phyloP scores from a whole-genome alignment of 2,888 invertebrate genomes.

The Synanthedon andrenaeformis region DNA sequence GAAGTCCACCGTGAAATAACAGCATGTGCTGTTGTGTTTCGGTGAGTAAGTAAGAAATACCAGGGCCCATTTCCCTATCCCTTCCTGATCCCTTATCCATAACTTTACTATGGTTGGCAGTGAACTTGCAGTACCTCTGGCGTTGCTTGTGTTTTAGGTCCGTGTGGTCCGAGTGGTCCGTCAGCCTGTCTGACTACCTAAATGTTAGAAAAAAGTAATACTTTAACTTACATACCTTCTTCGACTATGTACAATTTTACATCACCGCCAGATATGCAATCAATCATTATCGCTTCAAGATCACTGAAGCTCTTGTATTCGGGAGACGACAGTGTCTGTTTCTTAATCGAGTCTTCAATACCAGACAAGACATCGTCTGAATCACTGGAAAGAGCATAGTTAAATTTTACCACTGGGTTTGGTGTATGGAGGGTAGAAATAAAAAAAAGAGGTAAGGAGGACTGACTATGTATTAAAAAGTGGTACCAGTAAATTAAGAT shows the following conservation, averaged over 20 bases:
- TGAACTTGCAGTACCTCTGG: too few species aligned
- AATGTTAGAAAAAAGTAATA: background rate
- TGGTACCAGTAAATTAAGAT: too few species aligned
- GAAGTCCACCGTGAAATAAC: too few species aligned
- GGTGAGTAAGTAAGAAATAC: too few species aligned
- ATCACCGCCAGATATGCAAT: conserved; percentile 42
- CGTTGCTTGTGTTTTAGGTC: too few species aligned
- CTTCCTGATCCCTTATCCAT: too few species aligned
- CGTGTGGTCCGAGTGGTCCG: too few species aligned
- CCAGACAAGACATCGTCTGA: conserved; percentile 31
- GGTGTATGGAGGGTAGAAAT: too few species aligned
- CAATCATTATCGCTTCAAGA: conserved; percentile 41
- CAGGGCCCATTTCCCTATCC: too few species aligned
- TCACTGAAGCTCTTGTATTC: conserved; percentile 48
- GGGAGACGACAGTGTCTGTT: conserved; percentile 38
- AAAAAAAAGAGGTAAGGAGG: background rate
- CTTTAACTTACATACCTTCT: conserved; percentile 30
- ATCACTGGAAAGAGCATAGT: conserved; percentile 24
- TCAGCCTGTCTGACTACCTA: background rate
- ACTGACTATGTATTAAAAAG: too few species aligned
- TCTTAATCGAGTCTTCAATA: conserved; percentile 32
- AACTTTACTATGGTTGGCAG: too few species aligned
- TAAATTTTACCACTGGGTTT: conserved; percentile 4
- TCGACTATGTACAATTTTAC: conserved; percentile 51
- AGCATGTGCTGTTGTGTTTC: too few species aligned